phyloP scores from a whole-genome alignment of 1,140 invertebrate species.

The Mycetomoellerius zeteki region DNA sequence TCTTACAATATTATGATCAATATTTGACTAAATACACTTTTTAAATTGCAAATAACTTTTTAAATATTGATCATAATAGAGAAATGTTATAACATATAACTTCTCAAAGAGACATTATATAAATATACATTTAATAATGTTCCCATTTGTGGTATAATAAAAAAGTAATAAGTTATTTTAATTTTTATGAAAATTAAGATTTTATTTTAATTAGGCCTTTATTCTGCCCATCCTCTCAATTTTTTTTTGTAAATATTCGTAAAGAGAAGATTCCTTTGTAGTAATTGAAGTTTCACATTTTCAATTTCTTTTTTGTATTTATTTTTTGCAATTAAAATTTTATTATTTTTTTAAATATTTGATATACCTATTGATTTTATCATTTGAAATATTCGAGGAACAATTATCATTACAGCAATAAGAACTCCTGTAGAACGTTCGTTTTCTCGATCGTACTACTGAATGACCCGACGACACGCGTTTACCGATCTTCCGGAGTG shows the following conservation, averaged over 20 bases:
- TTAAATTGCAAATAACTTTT: too few species aligned
- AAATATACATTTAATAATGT: too few species aligned
- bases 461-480: constrained; percentile 47
- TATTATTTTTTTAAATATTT: background rate
- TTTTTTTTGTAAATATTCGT: background rate
- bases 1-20: too few species aligned
- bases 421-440: background rate
- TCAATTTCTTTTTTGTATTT: background rate
- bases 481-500: constrained; percentile 61
- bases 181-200: too few species aligned
- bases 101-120: too few species aligned
- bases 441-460: background rate
- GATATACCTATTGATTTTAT: background rate
- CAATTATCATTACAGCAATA: background rate
- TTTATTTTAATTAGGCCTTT: too few species aligned
- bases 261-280: background rate
- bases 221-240: too few species aligned
- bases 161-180: too few species aligned
- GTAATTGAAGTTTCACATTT: background rate
- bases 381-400: background rate
- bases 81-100: too few species aligned
- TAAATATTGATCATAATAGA: too few species aligned
- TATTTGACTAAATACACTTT: too few species aligned
- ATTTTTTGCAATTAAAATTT: background rate
- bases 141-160: too few species aligned